Conservation (phyloP, 2,113 vertebrate species). For the Tragelaphus strepsiceros region DNA sequence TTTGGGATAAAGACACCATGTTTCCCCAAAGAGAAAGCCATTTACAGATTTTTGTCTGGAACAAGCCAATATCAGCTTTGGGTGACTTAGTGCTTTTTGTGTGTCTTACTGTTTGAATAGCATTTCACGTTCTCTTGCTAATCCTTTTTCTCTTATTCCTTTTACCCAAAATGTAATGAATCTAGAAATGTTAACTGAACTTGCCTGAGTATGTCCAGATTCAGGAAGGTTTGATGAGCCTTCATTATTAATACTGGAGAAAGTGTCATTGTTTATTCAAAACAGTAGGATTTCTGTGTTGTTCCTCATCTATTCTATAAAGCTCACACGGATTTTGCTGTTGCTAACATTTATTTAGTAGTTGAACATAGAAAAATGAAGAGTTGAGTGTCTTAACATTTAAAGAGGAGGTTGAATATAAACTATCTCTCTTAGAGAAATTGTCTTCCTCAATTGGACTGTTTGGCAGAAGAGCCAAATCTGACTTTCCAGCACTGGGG, state of each 20-base stretch:
- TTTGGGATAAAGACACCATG: background rate
- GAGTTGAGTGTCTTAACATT: background rate
- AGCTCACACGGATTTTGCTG: background rate
- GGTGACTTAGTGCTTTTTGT: background rate
- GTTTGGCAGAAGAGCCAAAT: background rate
- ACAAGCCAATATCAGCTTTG: background rate
- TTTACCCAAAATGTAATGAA: background rate
- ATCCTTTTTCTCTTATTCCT: background rate
- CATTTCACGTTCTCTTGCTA: background rate
- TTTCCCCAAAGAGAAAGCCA: background rate
- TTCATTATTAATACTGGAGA: background rate
- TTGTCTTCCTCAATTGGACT: background rate
- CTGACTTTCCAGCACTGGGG: background rate
- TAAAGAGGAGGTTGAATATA: background rate
- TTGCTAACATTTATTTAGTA: conserved; percentile 2
- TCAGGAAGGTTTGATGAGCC: background rate
- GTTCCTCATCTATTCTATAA: background rate
- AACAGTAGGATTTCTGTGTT: background rate
- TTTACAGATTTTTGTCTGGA: background rate
- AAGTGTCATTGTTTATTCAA: background rate
- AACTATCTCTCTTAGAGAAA: background rate
- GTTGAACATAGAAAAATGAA: background rate
- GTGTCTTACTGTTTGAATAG: background rate
- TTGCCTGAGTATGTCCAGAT: background rate
- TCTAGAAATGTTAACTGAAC: conserved; percentile 15